Evolutionary conservation across 2,888 invertebrate genomes (phyloP).

Genomic region (Agonopterix heracliana): DNA sequence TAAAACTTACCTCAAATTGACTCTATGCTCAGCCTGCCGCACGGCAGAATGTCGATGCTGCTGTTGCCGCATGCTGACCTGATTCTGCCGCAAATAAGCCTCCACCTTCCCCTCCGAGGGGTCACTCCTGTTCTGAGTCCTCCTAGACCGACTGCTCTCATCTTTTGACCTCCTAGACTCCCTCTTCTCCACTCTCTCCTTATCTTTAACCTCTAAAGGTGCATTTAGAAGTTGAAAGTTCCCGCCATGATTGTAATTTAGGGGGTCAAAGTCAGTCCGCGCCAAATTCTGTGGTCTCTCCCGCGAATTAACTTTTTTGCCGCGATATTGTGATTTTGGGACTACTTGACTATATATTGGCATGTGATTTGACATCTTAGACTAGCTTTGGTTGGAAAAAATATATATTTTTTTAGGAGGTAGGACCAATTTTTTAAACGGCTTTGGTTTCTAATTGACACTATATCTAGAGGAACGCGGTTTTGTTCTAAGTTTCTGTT

Average conservation of each 20-base stretch:
- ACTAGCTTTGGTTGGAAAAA: slow-evolving; percentile 58
- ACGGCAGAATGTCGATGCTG: slow-evolving; percentile 67
- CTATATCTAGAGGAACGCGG: slow-evolving; percentile 58
- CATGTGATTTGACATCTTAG: slow-evolving; percentile 63
- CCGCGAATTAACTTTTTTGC: slow-evolving; percentile 25
- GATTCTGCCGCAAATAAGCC: slow-evolving; percentile 67
- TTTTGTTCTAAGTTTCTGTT: slow-evolving; percentile 4
- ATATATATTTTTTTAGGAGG: slow-evolving; percentile 25
- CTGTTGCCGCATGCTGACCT: slow-evolving; percentile 66
- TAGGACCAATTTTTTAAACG: slow-evolving; percentile 19
- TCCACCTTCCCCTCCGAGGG: slow-evolving; percentile 65
- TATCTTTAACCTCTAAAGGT: slow-evolving; percentile 36
- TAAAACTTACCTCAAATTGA: slow-evolving; percentile 63
- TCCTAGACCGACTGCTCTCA: slow-evolving; percentile 33
- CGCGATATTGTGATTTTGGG: slow-evolving; percentile 55
- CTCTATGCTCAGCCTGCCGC: slow-evolving; percentile 67
- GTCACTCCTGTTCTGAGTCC: slow-evolving; percentile 41
- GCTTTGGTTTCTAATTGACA: slow-evolving; percentile 65
- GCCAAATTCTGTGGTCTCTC: slow-evolving; percentile 31
- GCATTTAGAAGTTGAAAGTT: slow-evolving; percentile 50
- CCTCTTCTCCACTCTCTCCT: slow-evolving; percentile 35
- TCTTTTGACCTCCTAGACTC: slow-evolving; percentile 34
- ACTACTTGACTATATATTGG: slow-evolving; percentile 72
- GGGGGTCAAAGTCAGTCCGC: slow-evolving; percentile 78
- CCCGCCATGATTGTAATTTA: slow-evolving; percentile 78